Base-by-base conservation (phyloP, 92 coral and sea anemone genomes). In the Ricordea florida region DNA sequence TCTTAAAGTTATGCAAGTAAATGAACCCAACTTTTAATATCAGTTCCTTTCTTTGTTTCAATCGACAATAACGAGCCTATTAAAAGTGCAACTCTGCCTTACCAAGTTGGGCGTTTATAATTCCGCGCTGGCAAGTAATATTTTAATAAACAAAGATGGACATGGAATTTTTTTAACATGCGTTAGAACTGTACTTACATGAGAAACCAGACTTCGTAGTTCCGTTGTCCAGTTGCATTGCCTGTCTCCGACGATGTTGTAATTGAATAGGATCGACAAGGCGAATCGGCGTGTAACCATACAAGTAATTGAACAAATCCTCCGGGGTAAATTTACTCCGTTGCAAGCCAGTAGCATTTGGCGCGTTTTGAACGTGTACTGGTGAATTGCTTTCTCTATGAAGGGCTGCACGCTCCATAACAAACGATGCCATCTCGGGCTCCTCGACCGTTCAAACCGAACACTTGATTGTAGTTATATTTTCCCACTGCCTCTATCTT, bases 201-300 rank as follows among this genome's bases (percentile, higher is more conserved):
- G 89, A 72, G 36, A 88, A 60, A 1, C 69, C 65, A 9, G 67
- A 63, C 48, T 42, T 84, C 18, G 20, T 72, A 10, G 68, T 67
- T 3, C 75, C 90, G 25, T 67, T 58, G 34, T 82, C 89, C 15
- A 44, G 18, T 51, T 67, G 87, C 24, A 62, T 42, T 21, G 78
- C 71, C 37, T 70, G 73, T 50, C 86, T 76, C 8, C 74, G 78
- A 11, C 94, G 77, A 17, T 89, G 97, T 17, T 84, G 83, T 2
- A 96, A 44, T 10, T 92, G 93, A 0, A 83, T 69, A 6, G 96
- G 97, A 38, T 96, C 97, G 18, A 96, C 97, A 9, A 96, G 90
- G 18, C 92, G 99, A 10, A 96, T 76, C 0, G 97, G 97, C n/a
- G 88, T 78, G 63, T 92, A 90, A 4, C 99, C 99, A 53, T 96